A percentile compares a stretch with the other conserved stretches of the same genome.
These are phyloP conservation scores for Adelphocoris suturalis DNA, from an alignment of 2,888 invertebrate species.

Conservation along the genomic window DNA sequence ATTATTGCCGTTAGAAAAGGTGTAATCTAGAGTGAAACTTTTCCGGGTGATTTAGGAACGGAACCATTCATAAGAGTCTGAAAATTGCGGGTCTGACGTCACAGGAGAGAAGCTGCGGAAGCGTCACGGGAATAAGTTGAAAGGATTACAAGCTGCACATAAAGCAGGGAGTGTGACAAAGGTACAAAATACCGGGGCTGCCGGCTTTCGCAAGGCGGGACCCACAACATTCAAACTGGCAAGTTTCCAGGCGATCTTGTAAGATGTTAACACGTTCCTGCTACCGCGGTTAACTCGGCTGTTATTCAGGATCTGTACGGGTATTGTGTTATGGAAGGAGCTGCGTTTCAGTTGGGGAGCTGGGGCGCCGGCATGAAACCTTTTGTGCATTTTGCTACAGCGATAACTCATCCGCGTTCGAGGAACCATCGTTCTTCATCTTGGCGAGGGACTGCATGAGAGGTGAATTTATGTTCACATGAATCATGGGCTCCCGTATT, in stretches of 20 bases:
- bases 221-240: slow-evolving; percentile 49
- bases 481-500: too few relatives aligned
- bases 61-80: background rate
- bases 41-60: background rate
- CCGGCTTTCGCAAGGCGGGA: slow-evolving; percentile 24
- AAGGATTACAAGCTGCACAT: slow-evolving; percentile 41
- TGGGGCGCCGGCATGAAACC: background rate
- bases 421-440: background rate
- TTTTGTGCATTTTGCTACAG: background rate
- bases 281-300: slow-evolving; percentile 58
- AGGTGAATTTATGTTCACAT: background rate
- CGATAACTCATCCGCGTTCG: background rate
- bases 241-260: slow-evolving; percentile 55
- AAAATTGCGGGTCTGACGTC: background rate
- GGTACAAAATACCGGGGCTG: slow-evolving; percentile 35
- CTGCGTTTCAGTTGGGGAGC: background rate
- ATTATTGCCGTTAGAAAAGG: background rate
- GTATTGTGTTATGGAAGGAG: slow-evolving; percentile 38
- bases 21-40: background rate
- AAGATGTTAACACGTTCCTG: slow-evolving; percentile 50
- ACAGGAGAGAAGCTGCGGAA: background rate
- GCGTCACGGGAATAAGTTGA: slow-evolving; percentile 14
- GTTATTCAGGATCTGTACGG: slow-evolving; percentile 24
- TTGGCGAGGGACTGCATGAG: background rate
- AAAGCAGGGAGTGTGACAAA: slow-evolving; percentile 28